Evolutionary conservation across 2,113 vertebrate genomes (phyloP).

Genomic region (Ictalurus punctatus): DNA sequence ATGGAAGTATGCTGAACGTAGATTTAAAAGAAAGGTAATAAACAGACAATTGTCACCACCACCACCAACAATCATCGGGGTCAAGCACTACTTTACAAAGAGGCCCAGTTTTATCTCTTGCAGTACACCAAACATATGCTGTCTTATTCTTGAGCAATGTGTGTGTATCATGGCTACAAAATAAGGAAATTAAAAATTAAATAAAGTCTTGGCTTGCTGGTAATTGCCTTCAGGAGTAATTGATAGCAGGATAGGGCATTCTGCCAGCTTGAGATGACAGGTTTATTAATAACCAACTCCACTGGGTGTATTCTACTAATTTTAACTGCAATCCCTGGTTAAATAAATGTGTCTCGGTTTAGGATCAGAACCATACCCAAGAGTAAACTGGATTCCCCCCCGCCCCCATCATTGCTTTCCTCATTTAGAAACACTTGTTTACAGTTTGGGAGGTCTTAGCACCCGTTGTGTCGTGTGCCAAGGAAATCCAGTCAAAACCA

Average conservation of each 20-base stretch:
- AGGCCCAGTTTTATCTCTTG: background rate
- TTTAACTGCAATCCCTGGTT: background rate
- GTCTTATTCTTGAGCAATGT: background rate
- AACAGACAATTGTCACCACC: background rate
- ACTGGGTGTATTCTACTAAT: background rate
- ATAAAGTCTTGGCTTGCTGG: background rate
- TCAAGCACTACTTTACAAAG: background rate
- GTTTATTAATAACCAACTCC: background rate
- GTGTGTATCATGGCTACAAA: background rate
- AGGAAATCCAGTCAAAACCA: conserved; percentile 18
- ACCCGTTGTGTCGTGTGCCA: background rate
- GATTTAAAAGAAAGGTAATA: background rate
- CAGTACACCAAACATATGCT: background rate
- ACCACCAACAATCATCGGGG: background rate
- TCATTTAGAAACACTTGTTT: conserved; percentile 47
- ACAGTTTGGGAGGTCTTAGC: background rate
- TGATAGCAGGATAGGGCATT: background rate
- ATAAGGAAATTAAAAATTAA: background rate
- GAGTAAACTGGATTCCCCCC: background rate
- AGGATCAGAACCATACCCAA: background rate
- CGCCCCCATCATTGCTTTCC: conserved; percentile 24
- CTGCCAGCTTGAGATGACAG: background rate
- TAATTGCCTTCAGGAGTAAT: background rate
- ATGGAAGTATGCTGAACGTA: background rate
- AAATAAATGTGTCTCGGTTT: background rate